These are phyloP conservation scores for Eledona agricola DNA, from an alignment of 2,888 invertebrate species.

Conservation along the genomic window DNA sequence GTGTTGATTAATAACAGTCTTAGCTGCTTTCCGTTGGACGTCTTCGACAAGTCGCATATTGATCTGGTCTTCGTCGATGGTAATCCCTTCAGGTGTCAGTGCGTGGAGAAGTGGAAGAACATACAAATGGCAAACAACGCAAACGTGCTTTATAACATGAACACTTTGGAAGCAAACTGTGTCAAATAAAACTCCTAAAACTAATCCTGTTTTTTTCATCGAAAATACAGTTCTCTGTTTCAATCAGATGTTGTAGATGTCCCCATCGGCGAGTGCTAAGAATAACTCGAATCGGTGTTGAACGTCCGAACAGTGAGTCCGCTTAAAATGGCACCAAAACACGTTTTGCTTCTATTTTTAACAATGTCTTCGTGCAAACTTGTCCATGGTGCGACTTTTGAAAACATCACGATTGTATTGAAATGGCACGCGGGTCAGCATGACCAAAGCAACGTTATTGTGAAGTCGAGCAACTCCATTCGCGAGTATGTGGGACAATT, in stretches of 20 bases:
- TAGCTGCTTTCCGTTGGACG: slow-evolving; percentile 2
- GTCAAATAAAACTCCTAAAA: too few relatives aligned
- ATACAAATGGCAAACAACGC: background rate
- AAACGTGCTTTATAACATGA: too few relatives aligned
- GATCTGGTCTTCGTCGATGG: background rate
- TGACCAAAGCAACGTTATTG: background rate
- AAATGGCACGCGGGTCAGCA: slow-evolving; percentile 1
- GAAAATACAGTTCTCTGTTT: too few relatives aligned
- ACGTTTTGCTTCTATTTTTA: slow-evolving; percentile 2
- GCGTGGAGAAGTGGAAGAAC: slow-evolving; percentile 1
- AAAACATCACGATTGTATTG: slow-evolving; percentile 9
- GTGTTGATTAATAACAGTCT: background rate
- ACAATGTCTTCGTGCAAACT: background rate
- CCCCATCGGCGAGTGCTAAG: too few relatives aligned
- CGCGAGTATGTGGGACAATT: slow-evolving; percentile 11
- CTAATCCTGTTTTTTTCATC: too few relatives aligned
- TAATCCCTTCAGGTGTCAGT: slow-evolving; percentile 2
- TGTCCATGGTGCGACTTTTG: slow-evolving; percentile 1
- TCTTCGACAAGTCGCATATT: background rate
- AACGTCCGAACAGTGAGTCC: too few relatives aligned
- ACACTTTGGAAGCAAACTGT: too few relatives aligned
- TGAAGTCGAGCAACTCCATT: slow-evolving; percentile 8
- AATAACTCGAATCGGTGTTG: too few relatives aligned
- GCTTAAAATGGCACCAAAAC: too few relatives aligned
- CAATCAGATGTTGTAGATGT: too few relatives aligned